Evolutionary conservation across 1,140 invertebrate genomes (phyloP), one percentile per base, ranked within the genome.

Genomic region (Paralvinella palmiformis): DNA sequence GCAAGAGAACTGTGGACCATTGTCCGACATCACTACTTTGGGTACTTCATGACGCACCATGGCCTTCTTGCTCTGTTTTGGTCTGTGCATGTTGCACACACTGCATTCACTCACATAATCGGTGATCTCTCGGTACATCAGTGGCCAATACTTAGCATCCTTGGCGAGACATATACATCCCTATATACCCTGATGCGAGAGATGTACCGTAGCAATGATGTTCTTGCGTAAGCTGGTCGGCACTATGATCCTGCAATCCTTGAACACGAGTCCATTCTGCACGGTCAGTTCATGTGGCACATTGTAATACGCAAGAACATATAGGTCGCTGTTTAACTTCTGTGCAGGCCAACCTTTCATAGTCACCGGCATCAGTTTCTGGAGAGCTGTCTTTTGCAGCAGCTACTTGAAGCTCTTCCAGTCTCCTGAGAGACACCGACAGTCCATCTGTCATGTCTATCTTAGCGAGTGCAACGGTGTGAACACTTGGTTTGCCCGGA

Each of bases 301-400:
- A 48, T 48, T 48, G 44, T 48, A 48, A 48, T 48, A 48, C 10
- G 44, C 44, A 48, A 4, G 44, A 48, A 3, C 27, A 24, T 48
- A n/a, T 10, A 48, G 44, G 44, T 48, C 44, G 10, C 44, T 48
- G 44, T 48, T 24, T 3, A 2, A 48, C 55, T 67, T 73, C 22
- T 62, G 63, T 7, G 73, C 68, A 56, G 82, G 81, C 79, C 77
- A 83, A 10, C 78, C 76, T 24, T 73, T 63, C 69, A 59, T 35
- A 56, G 72, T 70, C 29, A 57, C 55, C 27, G 27, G 6, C 55
- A 57, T 57, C 29, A 57, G 29, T 20, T 52, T 52, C 48, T 52
- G 48, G 48, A 52, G 48, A 52, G 48, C 48, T 27, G 48, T 52
- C 48, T 27, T 29, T 52, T 3, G 10, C 48, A 13, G 48, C 31